phyloP scores from a whole-genome alignment of 1,140 invertebrate genomes.

The Matsumurasca onukii region DNA sequence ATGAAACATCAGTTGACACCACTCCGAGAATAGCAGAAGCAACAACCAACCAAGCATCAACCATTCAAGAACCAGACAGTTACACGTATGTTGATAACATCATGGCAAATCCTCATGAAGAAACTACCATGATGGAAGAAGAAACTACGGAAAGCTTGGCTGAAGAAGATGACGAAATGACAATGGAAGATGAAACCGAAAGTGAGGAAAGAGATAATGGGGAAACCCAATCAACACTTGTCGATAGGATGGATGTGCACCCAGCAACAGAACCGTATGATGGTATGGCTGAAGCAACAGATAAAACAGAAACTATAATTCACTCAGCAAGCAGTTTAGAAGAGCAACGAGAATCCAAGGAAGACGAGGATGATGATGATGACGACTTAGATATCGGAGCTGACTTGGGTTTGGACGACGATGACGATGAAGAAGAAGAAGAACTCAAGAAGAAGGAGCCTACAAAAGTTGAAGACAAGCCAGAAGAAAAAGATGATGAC shows the following conservation, averaged over 20 bases:
- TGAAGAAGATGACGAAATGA: background rate
- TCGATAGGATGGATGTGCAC: too few relatives aligned
- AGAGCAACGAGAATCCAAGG: slow-evolving; percentile 38
- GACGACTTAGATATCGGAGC: slow-evolving; percentile 38
- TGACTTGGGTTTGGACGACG: slow-evolving; percentile 38
- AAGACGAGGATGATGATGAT: slow-evolving; percentile 44
- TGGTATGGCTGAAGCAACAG: slow-evolving; percentile 18
- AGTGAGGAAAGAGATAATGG: background rate
- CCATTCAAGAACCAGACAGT: background rate
- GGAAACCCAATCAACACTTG: background rate
- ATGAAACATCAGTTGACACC: background rate
- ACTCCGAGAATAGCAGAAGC: background rate
- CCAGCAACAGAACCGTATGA: background rate
- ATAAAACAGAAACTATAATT: slow-evolving; percentile 9
- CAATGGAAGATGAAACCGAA: slow-evolving; percentile 2
- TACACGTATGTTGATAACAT: too few relatives aligned
- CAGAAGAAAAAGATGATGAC: slow-evolving; percentile 43
- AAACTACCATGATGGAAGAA: background rate
- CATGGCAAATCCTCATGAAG: background rate
- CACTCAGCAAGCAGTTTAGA: slow-evolving; percentile 23
- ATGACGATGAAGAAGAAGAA: slow-evolving; percentile 44
- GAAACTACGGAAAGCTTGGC: background rate
- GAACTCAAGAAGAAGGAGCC: slow-evolving; percentile 35
- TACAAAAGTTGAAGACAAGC: slow-evolving; percentile 29
- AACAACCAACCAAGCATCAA: background rate